Percentiles rank a stretch among this genome's conserved stretches.
phyloP scores from a whole-genome alignment of 2,888 invertebrate genomes.

The Scaptodrosophila latifasciaeformis region DNA sequence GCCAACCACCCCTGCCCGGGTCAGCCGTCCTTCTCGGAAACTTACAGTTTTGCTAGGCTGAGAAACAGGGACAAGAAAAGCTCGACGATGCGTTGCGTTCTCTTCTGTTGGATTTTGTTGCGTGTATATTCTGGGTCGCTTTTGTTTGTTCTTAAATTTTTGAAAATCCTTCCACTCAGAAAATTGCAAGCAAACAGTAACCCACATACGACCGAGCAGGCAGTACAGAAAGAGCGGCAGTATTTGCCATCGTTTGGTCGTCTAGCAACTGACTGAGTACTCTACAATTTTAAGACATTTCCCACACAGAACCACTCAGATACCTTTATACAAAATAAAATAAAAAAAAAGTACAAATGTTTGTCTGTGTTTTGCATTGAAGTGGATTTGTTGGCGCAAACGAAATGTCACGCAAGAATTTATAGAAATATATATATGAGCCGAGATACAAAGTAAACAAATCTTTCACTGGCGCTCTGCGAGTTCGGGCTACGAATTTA shows the following conservation, averaged over 20 bases:
- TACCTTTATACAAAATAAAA: no score
- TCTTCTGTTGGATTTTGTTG: conserved; percentile 26
- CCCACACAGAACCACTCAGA: conserved; percentile 16
- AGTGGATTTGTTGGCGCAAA: conserved; percentile 30
- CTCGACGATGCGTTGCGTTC: no score
- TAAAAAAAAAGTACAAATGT: conserved; percentile 11
- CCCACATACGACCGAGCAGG: conserved; percentile 31
- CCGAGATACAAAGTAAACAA: conserved; percentile 56
- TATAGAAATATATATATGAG: conserved; percentile 65
- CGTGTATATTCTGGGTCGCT: conserved; percentile 40
- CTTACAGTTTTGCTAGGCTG: no score
- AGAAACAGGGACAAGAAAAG: no score
- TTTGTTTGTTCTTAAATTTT: conserved; percentile 51
- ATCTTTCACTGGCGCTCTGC: no score
- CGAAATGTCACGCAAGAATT: conserved; percentile 68
- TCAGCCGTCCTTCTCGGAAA: no score
- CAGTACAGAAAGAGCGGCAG: no score
- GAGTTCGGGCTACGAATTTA: no score
- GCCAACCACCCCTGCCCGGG: conserved; percentile 34
- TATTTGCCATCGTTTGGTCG: no score
- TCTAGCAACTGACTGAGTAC: no score
- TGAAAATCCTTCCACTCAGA: conserved; percentile 61
- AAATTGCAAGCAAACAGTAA: conserved; percentile 53
- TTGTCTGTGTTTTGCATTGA: background rate
- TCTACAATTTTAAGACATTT: no score